phyloP scores from a whole-genome alignment of 1,140 invertebrate genomes.

The Drosophila tsacasi region DNA sequence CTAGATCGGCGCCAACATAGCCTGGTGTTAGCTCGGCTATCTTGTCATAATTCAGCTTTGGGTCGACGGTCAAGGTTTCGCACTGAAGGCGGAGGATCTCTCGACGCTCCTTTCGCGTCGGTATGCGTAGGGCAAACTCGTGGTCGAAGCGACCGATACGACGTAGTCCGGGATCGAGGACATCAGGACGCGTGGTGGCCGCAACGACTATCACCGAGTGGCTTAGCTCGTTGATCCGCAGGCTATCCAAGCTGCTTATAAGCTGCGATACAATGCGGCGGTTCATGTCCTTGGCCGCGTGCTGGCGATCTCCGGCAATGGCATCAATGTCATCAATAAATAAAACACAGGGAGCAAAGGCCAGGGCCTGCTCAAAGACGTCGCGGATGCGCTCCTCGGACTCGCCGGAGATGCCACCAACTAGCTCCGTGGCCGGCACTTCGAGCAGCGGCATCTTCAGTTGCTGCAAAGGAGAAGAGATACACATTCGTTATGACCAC shows the following conservation, averaged over 20 bases:
- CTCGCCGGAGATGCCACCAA: slow-evolving; percentile 98
- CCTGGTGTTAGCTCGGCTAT: slow-evolving; percentile 96
- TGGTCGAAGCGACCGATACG: slow-evolving; percentile 96
- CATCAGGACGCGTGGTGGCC: slow-evolving; percentile 97
- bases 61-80: slow-evolving; percentile 89
- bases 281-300: slow-evolving; percentile 97
- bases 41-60: slow-evolving; percentile 89
- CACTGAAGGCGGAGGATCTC: slow-evolving; percentile 91
- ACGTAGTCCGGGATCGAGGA: slow-evolving; percentile 96
- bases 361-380: slow-evolving; percentile 93
- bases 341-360: slow-evolving; percentile 92
- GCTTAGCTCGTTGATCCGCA: slow-evolving; percentile 88
- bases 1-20: slow-evolving; percentile 98
- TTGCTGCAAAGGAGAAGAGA: slow-evolving; percentile 85
- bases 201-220: slow-evolving; percentile 94
- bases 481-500: not conserved
- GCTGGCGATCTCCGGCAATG: slow-evolving; percentile 94
- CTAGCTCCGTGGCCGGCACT: slow-evolving; percentile 95
- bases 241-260: slow-evolving; percentile 94
- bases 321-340: slow-evolving; percentile 98
- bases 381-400: slow-evolving; percentile 97
- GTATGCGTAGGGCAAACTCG: slow-evolving; percentile 97
- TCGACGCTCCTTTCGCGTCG: slow-evolving; percentile 92
- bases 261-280: slow-evolving; percentile 97
- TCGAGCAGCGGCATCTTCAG: slow-evolving; percentile 92